Evolutionary conservation across 2,113 vertebrate genomes (phyloP).

Genomic region (Cololabis saira): DNA sequence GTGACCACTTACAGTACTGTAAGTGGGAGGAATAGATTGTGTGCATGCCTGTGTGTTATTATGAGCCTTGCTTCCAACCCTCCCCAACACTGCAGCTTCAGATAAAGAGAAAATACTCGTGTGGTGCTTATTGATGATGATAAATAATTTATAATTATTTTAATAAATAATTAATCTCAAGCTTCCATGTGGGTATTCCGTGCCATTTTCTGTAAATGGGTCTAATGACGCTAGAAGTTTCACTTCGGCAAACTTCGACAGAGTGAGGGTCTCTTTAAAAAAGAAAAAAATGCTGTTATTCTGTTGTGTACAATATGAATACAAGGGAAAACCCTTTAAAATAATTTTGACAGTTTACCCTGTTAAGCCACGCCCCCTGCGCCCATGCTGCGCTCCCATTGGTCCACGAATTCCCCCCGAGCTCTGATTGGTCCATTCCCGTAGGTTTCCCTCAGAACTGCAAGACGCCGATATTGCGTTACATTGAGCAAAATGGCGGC

Average conservation of each 20-base stretch:
- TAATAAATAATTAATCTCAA: slow-evolving; percentile 69
- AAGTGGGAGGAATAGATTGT: slow-evolving; percentile 67
- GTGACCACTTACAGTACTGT: slow-evolving; percentile 49
- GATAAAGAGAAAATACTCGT: slow-evolving; percentile 48
- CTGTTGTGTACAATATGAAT: slow-evolving; percentile 73
- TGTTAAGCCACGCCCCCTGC: slow-evolving; percentile 81
- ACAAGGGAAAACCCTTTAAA: slow-evolving; percentile 95
- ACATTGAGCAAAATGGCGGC: slow-evolving; percentile 99
- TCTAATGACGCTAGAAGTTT: background rate
- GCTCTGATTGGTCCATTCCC: slow-evolving; percentile 85
- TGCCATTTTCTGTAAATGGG: slow-evolving; percentile 30
- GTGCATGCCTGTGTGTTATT: slow-evolving; percentile 49
- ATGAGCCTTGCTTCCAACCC: slow-evolving; percentile 41
- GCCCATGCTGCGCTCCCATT: slow-evolving; percentile 75
- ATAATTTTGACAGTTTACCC: slow-evolving; percentile 97
- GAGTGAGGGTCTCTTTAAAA: slow-evolving; percentile 67
- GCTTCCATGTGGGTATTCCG: slow-evolving; percentile 53
- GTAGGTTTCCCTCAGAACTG: slow-evolving; percentile 84
- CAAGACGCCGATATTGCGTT: slow-evolving; percentile 98
- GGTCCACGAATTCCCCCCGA: slow-evolving; percentile 83
- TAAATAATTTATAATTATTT: slow-evolving; percentile 72
- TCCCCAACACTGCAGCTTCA: slow-evolving; percentile 43
- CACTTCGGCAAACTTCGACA: slow-evolving; percentile 4
- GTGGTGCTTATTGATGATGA: slow-evolving; percentile 64
- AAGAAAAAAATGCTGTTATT: slow-evolving; percentile 72